phyloP scores from a whole-genome alignment of 2,113 vertebrate species.

The Alosa alosa region DNA sequence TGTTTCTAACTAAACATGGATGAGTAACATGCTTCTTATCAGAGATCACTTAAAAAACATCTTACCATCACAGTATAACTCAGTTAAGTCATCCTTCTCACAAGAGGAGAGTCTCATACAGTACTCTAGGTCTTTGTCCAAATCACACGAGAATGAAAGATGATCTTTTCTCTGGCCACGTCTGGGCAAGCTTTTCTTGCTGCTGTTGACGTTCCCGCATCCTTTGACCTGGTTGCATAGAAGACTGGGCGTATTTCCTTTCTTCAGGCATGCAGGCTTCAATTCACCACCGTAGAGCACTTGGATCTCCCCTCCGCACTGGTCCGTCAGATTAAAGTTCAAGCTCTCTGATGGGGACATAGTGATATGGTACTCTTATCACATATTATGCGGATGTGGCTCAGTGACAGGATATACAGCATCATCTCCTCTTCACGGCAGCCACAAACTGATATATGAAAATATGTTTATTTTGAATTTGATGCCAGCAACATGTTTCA shows the following conservation, averaged over 20 bases:
- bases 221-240: not conserved
- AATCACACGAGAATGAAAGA: not conserved
- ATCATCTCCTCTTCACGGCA: too few relatives aligned
- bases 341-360: constrained; percentile 21
- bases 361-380: not conserved
- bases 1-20: too few relatives aligned
- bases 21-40: too few relatives aligned
- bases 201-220: constrained; percentile 18
- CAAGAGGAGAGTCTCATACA: not conserved
- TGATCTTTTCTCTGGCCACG: too few relatives aligned
- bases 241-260: accelerated
- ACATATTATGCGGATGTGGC: too few relatives aligned
- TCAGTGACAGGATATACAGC: too few relatives aligned
- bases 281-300: constrained; percentile 8
- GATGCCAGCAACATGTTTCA: too few relatives aligned
- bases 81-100: not conserved
- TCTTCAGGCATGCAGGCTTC: not conserved
- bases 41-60: not conserved
- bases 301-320: constrained; percentile 46
- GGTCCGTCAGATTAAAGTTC: not conserved
- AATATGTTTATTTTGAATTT: too few relatives aligned
- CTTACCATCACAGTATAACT: not conserved
- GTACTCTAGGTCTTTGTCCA: not conserved
- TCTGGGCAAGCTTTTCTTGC: not conserved
- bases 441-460: too few relatives aligned